Percentiles rank a stretch among this genome's conserved stretches.
These are phyloP conservation scores for Coleophora flavipennella DNA, from an alignment of 2,888 invertebrate species.

Conservation along the genomic window DNA sequence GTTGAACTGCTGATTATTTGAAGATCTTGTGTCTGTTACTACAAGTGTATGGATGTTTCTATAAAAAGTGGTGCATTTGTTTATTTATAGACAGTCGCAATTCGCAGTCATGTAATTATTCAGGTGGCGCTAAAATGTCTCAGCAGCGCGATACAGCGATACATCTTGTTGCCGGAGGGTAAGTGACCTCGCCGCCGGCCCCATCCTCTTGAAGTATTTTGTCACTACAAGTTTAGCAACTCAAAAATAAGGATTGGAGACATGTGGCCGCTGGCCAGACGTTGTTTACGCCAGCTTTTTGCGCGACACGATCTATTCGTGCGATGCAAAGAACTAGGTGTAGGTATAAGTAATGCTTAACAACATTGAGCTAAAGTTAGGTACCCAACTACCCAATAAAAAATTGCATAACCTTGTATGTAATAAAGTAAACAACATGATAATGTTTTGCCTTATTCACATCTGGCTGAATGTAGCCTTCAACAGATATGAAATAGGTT, in stretches of 20 bases:
- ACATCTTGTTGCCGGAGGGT: constrained; percentile 97
- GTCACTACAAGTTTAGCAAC: constrained; percentile 22
- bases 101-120: constrained; percentile 68
- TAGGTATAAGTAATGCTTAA: too few species aligned
- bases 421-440: neutral
- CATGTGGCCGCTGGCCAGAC: constrained; percentile 28
- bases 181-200: constrained; percentile 54
- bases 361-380: too few species aligned
- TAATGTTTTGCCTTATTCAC: neutral
- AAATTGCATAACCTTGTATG: too few species aligned
- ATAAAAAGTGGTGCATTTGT: constrained; percentile 57
- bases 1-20: constrained; percentile 12
- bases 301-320: constrained; percentile 18
- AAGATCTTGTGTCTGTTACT: constrained; percentile 12
- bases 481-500: neutral
- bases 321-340: too few species aligned
- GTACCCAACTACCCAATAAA: too few species aligned
- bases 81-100: constrained; percentile 70
- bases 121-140: constrained; percentile 73
- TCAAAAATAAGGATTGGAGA: constrained; percentile 27
- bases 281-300: constrained; percentile 37
- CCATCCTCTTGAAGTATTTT: constrained; percentile 6
- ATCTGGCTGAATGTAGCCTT: neutral
- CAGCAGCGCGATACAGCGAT: constrained; percentile 87
- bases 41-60: constrained; percentile 30